Base-by-base conservation (phyloP, 2,888 invertebrate genomes). In the Idaea biselata region DNA sequence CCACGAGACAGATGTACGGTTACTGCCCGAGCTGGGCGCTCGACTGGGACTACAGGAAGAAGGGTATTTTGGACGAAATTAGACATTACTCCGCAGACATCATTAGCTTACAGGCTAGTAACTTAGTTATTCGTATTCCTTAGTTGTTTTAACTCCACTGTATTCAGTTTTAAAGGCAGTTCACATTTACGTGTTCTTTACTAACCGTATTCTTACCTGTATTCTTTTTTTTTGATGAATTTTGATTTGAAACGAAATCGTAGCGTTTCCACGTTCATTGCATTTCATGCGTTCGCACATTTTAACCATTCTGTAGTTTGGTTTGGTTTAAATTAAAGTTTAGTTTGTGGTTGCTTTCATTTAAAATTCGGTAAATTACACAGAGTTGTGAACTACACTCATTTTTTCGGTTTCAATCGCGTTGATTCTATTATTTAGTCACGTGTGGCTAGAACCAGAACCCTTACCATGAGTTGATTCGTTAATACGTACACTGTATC, bases 1-100 rank as follows among this genome's bases (percentile, higher is more conserved):
- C 99, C 69, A 99, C 99, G 61, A 93, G 99, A 78, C 98, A 99
- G 92, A 98, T 99, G 97, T 99, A 99, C 93, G 99, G 98, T 77
- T 99, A 99, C 93, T 99, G 99, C 88, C 99, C 99, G 18, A 97
- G 97, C 76, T 99, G 99, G 99, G 99, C 99, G 61, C 94, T 99
- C 66, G 97, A 97, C 86, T 99, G 99, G 99, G 98, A 99, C 81
- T 99, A 99, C 93, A 94, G 99, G 76, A 98, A 99, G 94, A 98
- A 98, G 91, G 97, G 97, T 68, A 99, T 99, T 83, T 94, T 99
- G 81, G 97, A 97, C 83, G 99, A 99, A 92, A 98, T 99, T 82
- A 94, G 97, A 74, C 98, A 98, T 88, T 99, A 99, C 88, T 96
- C 97, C 62, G 99, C 99, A 60, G 99, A 99, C 88, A 98, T 99